A percentile compares a stretch with the other conserved stretches of the same genome.
phyloP scores from a whole-genome alignment of 1,140 invertebrate genomes.

The Trachymyrmex septentrionalis region DNA sequence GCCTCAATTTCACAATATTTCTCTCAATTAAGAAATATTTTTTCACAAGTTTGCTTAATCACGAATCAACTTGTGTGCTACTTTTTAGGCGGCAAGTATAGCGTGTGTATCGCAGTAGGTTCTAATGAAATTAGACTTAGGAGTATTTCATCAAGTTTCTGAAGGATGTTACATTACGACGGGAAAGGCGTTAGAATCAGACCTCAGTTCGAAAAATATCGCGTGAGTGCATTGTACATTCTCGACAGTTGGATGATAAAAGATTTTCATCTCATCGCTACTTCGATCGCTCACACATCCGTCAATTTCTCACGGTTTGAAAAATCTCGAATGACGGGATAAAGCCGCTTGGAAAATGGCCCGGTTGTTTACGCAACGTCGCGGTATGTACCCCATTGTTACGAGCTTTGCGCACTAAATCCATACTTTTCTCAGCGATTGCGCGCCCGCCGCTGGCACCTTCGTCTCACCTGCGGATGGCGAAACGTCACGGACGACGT shows the following conservation, averaged over 20 bases:
- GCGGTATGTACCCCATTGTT: constrained; percentile 45
- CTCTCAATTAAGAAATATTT: constrained; percentile 54
- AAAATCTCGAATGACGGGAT: constrained; percentile 33
- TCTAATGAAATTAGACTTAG: constrained; percentile 20
- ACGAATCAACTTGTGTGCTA: constrained; percentile 20
- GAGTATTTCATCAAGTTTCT: not conserved
- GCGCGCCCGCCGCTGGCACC: constrained; percentile 38
- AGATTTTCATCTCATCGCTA: constrained; percentile 51
- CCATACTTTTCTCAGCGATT: constrained; percentile 64
- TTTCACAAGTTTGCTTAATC: constrained; percentile 50
- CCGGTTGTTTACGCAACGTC: constrained; percentile 37
- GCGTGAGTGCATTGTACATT: constrained; percentile 23
- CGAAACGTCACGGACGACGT: constrained; percentile 71
- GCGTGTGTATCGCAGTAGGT: not conserved
- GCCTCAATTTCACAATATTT: constrained; percentile 45
- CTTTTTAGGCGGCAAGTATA: constrained; percentile 7
- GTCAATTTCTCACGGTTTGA: constrained; percentile 46
- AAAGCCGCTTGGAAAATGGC: constrained; percentile 61
- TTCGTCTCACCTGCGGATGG: constrained; percentile 61
- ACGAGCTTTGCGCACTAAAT: constrained; percentile 59
- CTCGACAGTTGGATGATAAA: constrained; percentile 12
- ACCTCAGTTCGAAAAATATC: constrained; percentile 14
- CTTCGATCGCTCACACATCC: constrained; percentile 40
- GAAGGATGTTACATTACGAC: constrained; percentile 20
- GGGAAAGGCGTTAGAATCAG: constrained; percentile 20